Base-by-base conservation (phyloP, 2,888 invertebrate species). In the Pseudeuparius sepicola region DNA sequence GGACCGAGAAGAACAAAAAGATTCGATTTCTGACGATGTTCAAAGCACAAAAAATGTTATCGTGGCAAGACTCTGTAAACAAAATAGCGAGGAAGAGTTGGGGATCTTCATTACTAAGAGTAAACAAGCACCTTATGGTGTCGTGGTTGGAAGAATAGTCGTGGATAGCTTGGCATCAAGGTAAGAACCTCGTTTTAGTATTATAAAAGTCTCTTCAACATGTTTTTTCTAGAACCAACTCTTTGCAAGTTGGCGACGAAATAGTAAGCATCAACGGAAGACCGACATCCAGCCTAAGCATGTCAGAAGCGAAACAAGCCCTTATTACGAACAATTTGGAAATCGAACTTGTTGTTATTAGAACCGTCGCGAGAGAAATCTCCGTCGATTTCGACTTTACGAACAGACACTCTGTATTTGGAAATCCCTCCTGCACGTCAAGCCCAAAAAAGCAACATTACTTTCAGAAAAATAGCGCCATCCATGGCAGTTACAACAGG, bases 221-320 rank as follows among this genome's bases (percentile, higher is more conserved):
- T 20, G n/a, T 7, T 20, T 20, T 16, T 40, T 43, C 16, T 23
- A 82, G 86, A 26, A 93, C 94, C 63, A 89, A 88, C 0, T 71
- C 88, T 18, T 73, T 98, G 29, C 75, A 80, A 25, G 81, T 88
- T 0, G 93, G 92, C 1, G 97, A 98, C 61, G 80, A 96, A 59
- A 85, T 97, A 41, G 75, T 94, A 32, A 86, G 86, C 34, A 93
- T 97, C 39, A 94, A 97, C 61, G 85, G 86, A 24, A 76, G 74
- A 54, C 75, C 84, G 37, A 64, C 90, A 40, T 71, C 80, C 35
- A 81, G 81, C 2, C 66, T 89, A 38, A 71, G 75, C 31, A 76
- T 78, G n/a, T 64, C 73, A 34, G 75, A 78, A 58, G 81, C 80
- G 4, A 50, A 74, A 50, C 74, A 73, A 57, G 70, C 75, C n/a